Evolutionary conservation across 2,797 vertebrate species (phyloP).

Genomic region (Sebastes itinus): DNA sequence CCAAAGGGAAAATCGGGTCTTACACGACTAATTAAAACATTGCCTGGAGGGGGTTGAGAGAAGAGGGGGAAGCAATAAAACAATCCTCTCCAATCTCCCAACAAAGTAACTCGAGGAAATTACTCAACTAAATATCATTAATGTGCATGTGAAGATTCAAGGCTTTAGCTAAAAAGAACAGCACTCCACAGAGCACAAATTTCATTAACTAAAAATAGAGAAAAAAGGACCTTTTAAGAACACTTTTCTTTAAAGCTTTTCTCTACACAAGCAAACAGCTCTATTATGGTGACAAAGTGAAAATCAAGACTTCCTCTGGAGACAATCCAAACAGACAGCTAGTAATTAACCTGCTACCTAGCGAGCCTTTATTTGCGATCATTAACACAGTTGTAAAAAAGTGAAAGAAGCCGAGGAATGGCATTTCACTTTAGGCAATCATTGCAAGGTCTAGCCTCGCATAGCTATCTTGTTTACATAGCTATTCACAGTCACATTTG

Average conservation of each 20-base stretch:
- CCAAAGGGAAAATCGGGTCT: slow-evolving; percentile 71
- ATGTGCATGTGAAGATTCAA: slow-evolving; percentile 42
- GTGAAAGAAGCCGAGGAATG: slow-evolving; percentile 68
- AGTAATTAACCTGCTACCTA: slow-evolving; percentile 73
- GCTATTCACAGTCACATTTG: slow-evolving; percentile 81
- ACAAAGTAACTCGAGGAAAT: slow-evolving; percentile 69
- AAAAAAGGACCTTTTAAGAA: neutral
- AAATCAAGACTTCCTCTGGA: slow-evolving; percentile 65
- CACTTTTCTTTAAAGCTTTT: neutral
- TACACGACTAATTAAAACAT: slow-evolving; percentile 76
- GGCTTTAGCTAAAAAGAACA: slow-evolving; percentile 11
- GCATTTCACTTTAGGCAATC: slow-evolving; percentile 77
- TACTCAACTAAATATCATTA: slow-evolving; percentile 57
- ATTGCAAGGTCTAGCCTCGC: slow-evolving; percentile 67
- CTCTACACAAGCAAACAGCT: slow-evolving; percentile 4
- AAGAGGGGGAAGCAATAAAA: slow-evolving; percentile 66
- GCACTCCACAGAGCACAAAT: neutral
- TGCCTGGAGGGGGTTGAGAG: slow-evolving; percentile 55
- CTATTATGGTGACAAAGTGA: slow-evolving; percentile 36
- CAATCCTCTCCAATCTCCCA: slow-evolving; percentile 64
- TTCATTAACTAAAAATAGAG: neutral
- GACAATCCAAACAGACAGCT: slow-evolving; percentile 64
- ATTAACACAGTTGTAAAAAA: slow-evolving; percentile 78
- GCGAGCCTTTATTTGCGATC: slow-evolving; percentile 72
- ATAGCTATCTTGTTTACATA: slow-evolving; percentile 81